Percentiles rank a stretch among this genome's conserved stretches.
These are phyloP conservation scores for Calyptommatus sinebrachiatus DNA, from an alignment of 2,113 vertebrate genomes.

Conservation along the genomic window DNA sequence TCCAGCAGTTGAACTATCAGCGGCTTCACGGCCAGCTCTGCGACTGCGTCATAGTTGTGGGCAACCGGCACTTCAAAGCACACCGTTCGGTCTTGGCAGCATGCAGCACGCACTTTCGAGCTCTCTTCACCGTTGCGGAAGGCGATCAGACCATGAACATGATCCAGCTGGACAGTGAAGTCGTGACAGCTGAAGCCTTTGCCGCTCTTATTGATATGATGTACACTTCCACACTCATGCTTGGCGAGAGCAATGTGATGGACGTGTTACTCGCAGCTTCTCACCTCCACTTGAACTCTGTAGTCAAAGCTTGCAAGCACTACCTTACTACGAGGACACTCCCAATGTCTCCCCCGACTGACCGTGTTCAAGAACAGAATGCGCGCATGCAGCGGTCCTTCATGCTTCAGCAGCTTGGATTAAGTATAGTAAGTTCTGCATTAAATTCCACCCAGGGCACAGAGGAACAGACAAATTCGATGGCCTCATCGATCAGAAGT, in stretches of 20 bases:
- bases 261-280: conserved; percentile 93
- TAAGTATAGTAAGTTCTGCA: conserved; percentile 92
- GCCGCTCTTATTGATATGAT: conserved; percentile 97
- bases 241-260: conserved; percentile 98
- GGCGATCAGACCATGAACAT: conserved; percentile 92
- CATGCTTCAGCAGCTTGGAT: conserved; percentile 92
- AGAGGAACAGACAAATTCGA: conserved; percentile 65
- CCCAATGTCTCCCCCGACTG: conserved; percentile 84
- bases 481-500: conserved; percentile 67
- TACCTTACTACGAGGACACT: conserved; percentile 93
- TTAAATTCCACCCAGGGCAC: conserved; percentile 70
- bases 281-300: conserved; percentile 93
- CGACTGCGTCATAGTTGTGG: conserved; percentile 93
- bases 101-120: conserved; percentile 95
- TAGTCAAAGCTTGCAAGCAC: conserved; percentile 97
- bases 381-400: conserved; percentile 91
- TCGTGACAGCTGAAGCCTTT: conserved; percentile 95
- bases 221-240: conserved; percentile 96
- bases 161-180: conserved; percentile 95
- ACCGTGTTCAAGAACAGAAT: conserved; percentile 80
- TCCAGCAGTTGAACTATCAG: conserved; percentile 97
- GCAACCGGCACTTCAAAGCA: conserved; percentile 93
- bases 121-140: conserved; percentile 92
- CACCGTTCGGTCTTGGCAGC: conserved; percentile 93
- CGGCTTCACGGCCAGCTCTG: conserved; percentile 93